phyloP scores from a whole-genome alignment of 2,888 invertebrate species.

The Stratiomys singularior region DNA sequence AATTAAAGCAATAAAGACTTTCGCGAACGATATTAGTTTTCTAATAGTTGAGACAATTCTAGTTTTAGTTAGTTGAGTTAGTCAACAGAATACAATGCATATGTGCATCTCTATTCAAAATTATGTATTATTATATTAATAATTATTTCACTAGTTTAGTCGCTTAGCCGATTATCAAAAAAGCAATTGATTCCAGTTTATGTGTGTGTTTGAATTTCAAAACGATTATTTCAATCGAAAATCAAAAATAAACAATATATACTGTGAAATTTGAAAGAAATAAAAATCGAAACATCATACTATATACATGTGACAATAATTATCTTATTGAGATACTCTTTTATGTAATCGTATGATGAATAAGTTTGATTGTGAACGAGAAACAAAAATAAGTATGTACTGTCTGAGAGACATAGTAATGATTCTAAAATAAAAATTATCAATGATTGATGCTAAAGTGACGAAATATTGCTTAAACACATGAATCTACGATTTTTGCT shows the following conservation, averaged over 20 bases:
- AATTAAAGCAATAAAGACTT: slow-evolving; percentile 41
- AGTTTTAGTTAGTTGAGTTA: slow-evolving; percentile 19
- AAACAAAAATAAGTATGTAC: not conserved
- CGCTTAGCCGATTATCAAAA: slow-evolving; percentile 3
- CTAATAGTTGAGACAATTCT: slow-evolving; percentile 21
- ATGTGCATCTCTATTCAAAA: slow-evolving; percentile 29
- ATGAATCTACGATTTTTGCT: slow-evolving; percentile 42
- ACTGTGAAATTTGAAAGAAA: not conserved
- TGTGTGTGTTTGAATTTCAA: not conserved
- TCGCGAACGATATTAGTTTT: slow-evolving; percentile 27
- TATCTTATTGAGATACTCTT: not conserved
- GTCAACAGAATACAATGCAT: slow-evolving; percentile 16
- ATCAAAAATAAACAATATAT: not conserved
- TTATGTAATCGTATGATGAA: not conserved
- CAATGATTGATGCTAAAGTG: not conserved
- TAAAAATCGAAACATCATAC: slow-evolving; percentile 6
- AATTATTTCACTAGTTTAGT: slow-evolving; percentile 28
- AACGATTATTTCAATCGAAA: too few relatives aligned
- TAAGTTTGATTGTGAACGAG: not conserved
- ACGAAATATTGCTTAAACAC: slow-evolving; percentile 12
- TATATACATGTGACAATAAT: slow-evolving; percentile 30
- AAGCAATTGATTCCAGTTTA: slow-evolving; percentile 25
- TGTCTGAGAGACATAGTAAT: not conserved
- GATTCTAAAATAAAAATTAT: not conserved
- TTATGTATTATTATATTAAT: slow-evolving; percentile 35